Conservation (phyloP, 2,113 vertebrate species). For the Bothrops jararaca region DNA sequence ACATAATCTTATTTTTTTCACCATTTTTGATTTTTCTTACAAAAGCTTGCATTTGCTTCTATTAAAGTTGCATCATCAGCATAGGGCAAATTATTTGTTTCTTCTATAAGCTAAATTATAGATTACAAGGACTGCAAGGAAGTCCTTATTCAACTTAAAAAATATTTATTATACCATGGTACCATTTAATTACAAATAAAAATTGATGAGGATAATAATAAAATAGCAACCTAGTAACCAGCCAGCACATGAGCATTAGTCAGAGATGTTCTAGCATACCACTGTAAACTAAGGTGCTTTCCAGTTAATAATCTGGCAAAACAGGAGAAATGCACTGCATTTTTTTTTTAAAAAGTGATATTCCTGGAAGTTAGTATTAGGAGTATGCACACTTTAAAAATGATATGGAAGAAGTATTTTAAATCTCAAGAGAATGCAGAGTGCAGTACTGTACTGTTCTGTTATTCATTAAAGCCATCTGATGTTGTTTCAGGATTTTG, state of each 20-base stretch:
- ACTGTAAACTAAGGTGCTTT: conserved; percentile 21
- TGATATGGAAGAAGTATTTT: background rate
- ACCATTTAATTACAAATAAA: background rate
- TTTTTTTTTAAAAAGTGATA: conserved; percentile 34
- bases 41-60: background rate
- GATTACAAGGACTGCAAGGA: background rate
- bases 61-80: background rate
- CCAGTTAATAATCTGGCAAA: conserved; percentile 43
- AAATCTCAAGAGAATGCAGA: background rate
- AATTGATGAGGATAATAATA: background rate
- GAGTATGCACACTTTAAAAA: background rate
- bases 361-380: conserved; percentile 30
- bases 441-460: background rate
- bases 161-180: background rate
- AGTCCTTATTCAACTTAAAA: background rate
- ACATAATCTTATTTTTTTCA: background rate
- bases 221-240: background rate
- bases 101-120: background rate
- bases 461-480: background rate
- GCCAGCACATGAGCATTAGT: conserved; percentile 36
- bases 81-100: background rate
- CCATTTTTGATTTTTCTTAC: background rate
- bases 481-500: background rate
- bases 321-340: conserved; percentile 41
- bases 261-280: conserved; percentile 40